A percentile compares a stretch with the other conserved stretches of the same genome.
Evolutionary conservation across 1,140 invertebrate genomes (phyloP).

Genomic region (roundworm (Caenorhabditis elegans)): WBcel235 BX284605.5:6897501-6898000

Average conservation of each 20-base stretch:
- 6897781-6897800: neutral
- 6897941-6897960: too few species aligned
- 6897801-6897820: too few species aligned
- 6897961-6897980: too few species aligned
- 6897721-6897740: conserved; percentile 41
- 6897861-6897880: too few species aligned
- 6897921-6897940: too few species aligned
- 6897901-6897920: too few species aligned
- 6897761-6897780: conserved; percentile 20
- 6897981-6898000: too few species aligned
- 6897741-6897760: conserved; percentile 47
- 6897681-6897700: conserved; percentile 41
- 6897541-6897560: conserved; percentile 53
- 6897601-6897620: conserved; percentile 52
- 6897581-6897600: conserved; percentile 46
- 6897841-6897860: too few species aligned
- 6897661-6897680: conserved; percentile 35
- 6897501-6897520: conserved; percentile 51
- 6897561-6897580: conserved; percentile 51
- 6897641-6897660: conserved; percentile 36
- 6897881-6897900: too few species aligned
- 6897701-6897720: conserved; percentile 44
- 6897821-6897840: too few species aligned
- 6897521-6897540: conserved; percentile 48
- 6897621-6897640: conserved; percentile 53